Conservation (phyloP, 2,888 invertebrate genomes). For the Cosmia trapezina region DNA sequence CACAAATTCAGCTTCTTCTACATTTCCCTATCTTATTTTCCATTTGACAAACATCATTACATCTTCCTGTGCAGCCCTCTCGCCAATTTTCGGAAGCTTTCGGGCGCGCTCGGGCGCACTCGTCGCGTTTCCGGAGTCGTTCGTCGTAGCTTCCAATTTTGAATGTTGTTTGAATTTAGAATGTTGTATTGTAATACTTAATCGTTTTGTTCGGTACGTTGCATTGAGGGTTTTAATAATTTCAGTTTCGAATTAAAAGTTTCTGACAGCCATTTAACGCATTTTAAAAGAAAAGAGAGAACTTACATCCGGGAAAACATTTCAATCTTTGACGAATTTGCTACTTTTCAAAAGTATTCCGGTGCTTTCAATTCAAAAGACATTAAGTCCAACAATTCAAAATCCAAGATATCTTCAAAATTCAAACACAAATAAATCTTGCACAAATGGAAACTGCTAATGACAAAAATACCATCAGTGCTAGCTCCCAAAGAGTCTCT, state of each 20-base stretch:
- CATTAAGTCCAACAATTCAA: slow-evolving; percentile 31
- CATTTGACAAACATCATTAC: slow-evolving; percentile 91
- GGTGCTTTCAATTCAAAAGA: slow-evolving; percentile 13
- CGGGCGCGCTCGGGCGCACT: slow-evolving; percentile 79
- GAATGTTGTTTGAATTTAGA: slow-evolving; percentile 65
- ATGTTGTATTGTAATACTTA: slow-evolving; percentile 41
- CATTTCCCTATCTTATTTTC: slow-evolving; percentile 91
- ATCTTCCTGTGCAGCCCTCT: slow-evolving; percentile 85
- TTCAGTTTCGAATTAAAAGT: neutral
- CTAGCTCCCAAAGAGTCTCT: slow-evolving; percentile 66
- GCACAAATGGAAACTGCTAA: slow-evolving; percentile 61
- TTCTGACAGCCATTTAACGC: neutral
- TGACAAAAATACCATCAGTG: slow-evolving; percentile 67
- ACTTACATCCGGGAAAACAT: neutral
- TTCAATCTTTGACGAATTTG: neutral
- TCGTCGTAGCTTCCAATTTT: slow-evolving; percentile 74
- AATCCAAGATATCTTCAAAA: slow-evolving; percentile 52
- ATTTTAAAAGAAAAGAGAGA: neutral
- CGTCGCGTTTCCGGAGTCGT: slow-evolving; percentile 75
- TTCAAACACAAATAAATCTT: slow-evolving; percentile 60
- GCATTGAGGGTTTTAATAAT: slow-evolving; percentile 12
- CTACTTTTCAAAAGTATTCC: neutral
- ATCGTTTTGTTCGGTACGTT: slow-evolving; percentile 48
- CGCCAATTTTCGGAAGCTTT: slow-evolving; percentile 81
- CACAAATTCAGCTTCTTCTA: slow-evolving; percentile 83